These are phyloP conservation scores for Pseudococcus viburni DNA, from an alignment of 2,888 invertebrate species.

Conservation along the genomic window DNA sequence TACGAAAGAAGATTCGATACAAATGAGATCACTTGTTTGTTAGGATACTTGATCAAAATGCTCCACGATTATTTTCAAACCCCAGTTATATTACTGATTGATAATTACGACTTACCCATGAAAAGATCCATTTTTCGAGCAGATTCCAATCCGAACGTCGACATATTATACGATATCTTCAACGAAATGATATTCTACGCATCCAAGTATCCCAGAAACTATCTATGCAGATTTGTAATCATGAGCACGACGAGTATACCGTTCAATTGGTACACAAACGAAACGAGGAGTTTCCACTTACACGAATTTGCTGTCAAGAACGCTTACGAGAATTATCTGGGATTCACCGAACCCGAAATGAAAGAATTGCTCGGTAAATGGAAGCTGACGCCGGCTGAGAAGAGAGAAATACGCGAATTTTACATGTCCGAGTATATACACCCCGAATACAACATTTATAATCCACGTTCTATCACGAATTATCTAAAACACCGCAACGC, in stretches of 20 bases:
- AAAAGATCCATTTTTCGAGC: neutral
- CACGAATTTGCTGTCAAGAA: neutral
- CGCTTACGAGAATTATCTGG: neutral
- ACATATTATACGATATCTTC: neutral
- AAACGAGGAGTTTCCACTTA: neutral
- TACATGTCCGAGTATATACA: neutral
- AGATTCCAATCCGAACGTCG: neutral
- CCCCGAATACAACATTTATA: neutral
- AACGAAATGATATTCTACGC: neutral
- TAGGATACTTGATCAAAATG: constrained; percentile 17
- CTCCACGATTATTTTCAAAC: neutral
- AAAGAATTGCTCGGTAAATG: neutral
- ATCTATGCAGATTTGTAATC: neutral
- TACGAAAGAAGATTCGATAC: neutral
- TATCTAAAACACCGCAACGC: neutral
- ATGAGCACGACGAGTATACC: neutral
- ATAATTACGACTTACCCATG: constrained; percentile 24
- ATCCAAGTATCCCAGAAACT: neutral
- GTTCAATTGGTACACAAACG: neutral
- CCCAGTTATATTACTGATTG: neutral
- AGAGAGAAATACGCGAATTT: neutral
- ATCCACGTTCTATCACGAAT: neutral
- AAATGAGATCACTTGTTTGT: neutral
- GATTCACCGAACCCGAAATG: neutral
- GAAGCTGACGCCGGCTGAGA: neutral